Evolutionary conservation across 2,888 invertebrate species (phyloP), one percentile per base, ranked within the genome.

Genomic region (Maniola hyperantus): DNA sequence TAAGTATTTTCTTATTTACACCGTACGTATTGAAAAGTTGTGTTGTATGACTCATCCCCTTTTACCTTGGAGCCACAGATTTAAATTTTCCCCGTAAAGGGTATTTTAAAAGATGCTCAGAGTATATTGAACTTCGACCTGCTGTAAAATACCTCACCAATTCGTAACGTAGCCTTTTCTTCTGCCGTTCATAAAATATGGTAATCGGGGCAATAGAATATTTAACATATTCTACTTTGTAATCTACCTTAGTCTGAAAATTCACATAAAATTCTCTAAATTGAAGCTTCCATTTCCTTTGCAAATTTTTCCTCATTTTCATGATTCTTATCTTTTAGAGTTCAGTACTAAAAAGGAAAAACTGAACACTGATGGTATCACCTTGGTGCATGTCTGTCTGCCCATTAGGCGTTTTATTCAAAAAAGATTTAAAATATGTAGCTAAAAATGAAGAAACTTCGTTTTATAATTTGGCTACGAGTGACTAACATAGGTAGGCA

Each of bases 191-290:
- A 73, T 74, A 75, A 77, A 77, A 73, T 76, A 78, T 78, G 77
- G 74, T 78, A 81, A 82, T 81, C 73, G 77, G 72, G 67, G 76
- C 81, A 79, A 80, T 84, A 82, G 83, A 84, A 85, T 85, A 86
- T 87, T 83, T 81, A 83, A 76, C 64, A 70, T 73, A 63, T 63
- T 68, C 73, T 73, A 77, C 79, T 67, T 81, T 83, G 80, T 84
- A 81, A 84, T 81, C 76, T 76, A 72, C 70, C 69, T 73, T 65
- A 73, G 15, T 18, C 11, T 51, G 71, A 73, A 39, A 15, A 72
- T 74, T 78, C 76, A 76, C 70, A 76, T 76, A 78, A 82, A 78
- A 81, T 83, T 80, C 81, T 77, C 79, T 77, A 18, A 65, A 63
- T 64, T 65, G 44, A 53, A 33, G 11, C 11, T 34, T 4, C 53